Evolutionary conservation across 2,113 vertebrate species (phyloP).

Genomic region (Tachycineta bicolor): DNA sequence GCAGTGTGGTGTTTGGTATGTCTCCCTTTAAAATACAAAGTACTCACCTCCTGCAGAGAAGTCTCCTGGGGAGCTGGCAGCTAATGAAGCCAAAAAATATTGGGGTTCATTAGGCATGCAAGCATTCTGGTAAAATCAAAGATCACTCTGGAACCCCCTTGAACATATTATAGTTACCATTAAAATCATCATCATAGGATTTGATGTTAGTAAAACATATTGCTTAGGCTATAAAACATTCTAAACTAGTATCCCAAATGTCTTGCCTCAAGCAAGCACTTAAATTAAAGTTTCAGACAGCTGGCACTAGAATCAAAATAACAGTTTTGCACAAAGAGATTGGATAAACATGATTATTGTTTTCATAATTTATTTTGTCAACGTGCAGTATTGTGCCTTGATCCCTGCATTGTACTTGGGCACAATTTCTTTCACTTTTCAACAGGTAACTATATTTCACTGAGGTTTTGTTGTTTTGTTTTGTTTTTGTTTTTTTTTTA

Average conservation of each 20-base stretch:
- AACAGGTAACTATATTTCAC: constrained; percentile 75
- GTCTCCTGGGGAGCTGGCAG: neutral
- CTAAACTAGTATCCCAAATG: constrained; percentile 86
- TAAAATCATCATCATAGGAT: constrained; percentile 80
- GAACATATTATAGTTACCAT: constrained; percentile 78
- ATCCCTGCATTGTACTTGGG: constrained; percentile 44
- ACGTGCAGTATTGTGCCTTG: constrained; percentile 61
- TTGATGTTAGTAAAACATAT: constrained; percentile 86
- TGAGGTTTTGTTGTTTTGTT: neutral
- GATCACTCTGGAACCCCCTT: constrained; percentile 68
- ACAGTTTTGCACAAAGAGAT: constrained; percentile 79
- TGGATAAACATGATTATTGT: constrained; percentile 84
- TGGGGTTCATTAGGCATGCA: constrained; percentile 28
- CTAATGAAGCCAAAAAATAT: constrained; percentile 41
- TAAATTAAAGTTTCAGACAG: constrained; percentile 88
- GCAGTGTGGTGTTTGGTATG: neutral
- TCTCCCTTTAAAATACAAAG: neutral
- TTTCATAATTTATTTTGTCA: constrained; percentile 82
- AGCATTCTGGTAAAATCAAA: constrained; percentile 64
- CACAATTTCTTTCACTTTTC: constrained; percentile 58
- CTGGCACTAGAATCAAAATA: constrained; percentile 84
- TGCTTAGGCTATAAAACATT: constrained; percentile 84
- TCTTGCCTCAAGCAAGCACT: constrained; percentile 83
- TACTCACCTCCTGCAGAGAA: neutral
- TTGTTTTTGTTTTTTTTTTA: neutral